Evolutionary conservation across 30 jellyfish, hydroid and myxozoan genomes (phyloP), one percentile per base, ranked within the genome.

Genomic region (Turritopsis dohrnii): DNA sequence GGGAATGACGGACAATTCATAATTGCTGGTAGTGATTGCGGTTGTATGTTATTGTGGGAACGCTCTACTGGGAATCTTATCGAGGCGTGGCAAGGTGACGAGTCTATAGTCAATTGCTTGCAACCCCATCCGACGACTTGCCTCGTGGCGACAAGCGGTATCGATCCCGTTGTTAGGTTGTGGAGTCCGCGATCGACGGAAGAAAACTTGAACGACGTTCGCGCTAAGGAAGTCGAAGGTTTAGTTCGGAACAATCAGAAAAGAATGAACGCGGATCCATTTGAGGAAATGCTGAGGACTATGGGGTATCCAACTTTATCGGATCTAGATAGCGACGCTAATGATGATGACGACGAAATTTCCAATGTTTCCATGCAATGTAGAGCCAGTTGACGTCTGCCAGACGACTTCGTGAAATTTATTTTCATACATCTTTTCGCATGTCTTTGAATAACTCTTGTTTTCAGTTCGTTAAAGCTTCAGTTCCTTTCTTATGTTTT

Each of bases 1-100:
- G 98, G 98, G 7, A 71, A 75, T 28, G 71, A 85, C 81, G 96
- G 96, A 18, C 96, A 93, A 72, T 93, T 84, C 54, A 80, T 93
- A 28, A 96, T 88, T 21, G 98, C 98, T 1, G 98, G 98, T 71
- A 93, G 98, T 84, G 98, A 93, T 79, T 93, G 98, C 79, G 98
- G 98, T 0, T 88, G 98, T 83, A 86, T 93, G 96, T 88, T 93
- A 66, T 66, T 88, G 66, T 93, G 98, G 98, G 95, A 93, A 79
- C 93, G 98, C 53, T 84, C 91, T 79, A 75, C 98, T 21, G 85
- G 96, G 29, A 93, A 93, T 74, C 79, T 93, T 18, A 84, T 93
- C 52, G 96, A 93, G 74, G 98, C 96, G 26, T 93, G 96, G 96
- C 98, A 93, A 29, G 98, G 98, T 8, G 98, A 93, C 79, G 98